phyloP scores from a whole-genome alignment of 1,140 invertebrate species.

The Mercenaria mercenaria region DNA sequence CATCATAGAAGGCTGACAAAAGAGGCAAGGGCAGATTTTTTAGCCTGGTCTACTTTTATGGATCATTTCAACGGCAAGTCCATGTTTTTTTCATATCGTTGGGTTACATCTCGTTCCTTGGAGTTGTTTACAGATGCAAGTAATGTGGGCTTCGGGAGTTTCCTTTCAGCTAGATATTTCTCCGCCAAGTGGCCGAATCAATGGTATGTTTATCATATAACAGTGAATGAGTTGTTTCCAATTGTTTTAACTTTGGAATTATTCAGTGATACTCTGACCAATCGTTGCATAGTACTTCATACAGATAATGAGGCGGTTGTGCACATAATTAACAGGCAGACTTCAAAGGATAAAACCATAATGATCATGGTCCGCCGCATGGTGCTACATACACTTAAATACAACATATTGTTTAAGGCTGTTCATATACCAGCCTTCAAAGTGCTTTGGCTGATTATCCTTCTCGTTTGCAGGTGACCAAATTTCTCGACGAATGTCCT shows the following conservation, averaged over 20 bases:
- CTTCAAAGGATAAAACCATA: constrained; percentile 36
- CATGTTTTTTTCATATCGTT: constrained; percentile 50
- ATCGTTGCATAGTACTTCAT: constrained; percentile 38
- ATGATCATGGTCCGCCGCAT: constrained; percentile 61
- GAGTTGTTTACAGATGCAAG: constrained; percentile 49
- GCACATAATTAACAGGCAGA: constrained; percentile 57
- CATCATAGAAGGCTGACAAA: constrained; percentile 34
- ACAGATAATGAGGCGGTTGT: constrained; percentile 64
- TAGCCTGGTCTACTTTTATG: constrained; percentile 53
- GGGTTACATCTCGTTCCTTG: constrained; percentile 16
- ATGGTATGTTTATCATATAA: background rate
- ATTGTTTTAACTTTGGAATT: constrained; percentile 32
- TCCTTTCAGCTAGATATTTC: constrained; percentile 27
- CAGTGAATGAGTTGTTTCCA: constrained; percentile 9
- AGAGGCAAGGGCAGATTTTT: constrained; percentile 54
- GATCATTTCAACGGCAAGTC: constrained; percentile 48
- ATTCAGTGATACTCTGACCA: background rate
- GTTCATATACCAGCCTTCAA: constrained; percentile 39
- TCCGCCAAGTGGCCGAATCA: background rate
- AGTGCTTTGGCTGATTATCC: background rate
- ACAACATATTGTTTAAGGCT: constrained; percentile 61
- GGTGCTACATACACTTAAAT: constrained; percentile 18
- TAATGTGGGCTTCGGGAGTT: constrained; percentile 46
- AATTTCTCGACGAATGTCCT: background rate
- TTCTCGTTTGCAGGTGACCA: constrained; percentile 37